Evolutionary conservation across 1,140 invertebrate species (phyloP).

Genomic region (Chionoecetes opilio): DNA sequence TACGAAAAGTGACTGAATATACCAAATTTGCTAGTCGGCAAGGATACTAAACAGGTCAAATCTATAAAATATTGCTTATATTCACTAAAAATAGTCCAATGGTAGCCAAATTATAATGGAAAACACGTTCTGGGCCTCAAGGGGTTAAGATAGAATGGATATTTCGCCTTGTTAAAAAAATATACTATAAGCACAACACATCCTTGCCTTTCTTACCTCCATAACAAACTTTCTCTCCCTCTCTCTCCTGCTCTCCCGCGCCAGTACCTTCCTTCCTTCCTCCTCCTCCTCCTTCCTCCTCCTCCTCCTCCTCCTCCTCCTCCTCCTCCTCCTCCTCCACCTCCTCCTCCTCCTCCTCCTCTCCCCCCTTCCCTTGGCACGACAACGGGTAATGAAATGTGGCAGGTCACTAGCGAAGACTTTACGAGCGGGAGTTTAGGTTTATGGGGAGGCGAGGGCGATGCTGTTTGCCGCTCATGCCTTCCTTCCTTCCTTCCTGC

Average conservation of each 20-base stretch:
- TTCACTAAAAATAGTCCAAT: too few species aligned
- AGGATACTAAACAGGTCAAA: too few species aligned
- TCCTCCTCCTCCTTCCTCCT: neutral
- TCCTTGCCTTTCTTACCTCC: too few species aligned
- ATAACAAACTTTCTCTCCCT: neutral
- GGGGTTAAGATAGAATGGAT: too few species aligned
- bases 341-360: neutral
- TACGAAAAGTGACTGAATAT: too few species aligned
- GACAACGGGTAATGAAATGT: constrained; percentile 9
- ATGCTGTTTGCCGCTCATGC: neutral
- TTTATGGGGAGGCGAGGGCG: neutral
- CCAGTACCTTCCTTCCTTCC: neutral
- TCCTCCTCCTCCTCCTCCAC: neutral
- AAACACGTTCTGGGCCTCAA: too few species aligned
- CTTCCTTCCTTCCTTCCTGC: too few species aligned
- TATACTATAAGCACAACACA: too few species aligned
- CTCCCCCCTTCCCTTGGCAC: neutral
- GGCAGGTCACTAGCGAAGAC: neutral
- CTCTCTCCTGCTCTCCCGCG: neutral
- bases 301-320: neutral
- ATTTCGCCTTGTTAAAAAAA: too few species aligned
- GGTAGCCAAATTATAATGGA: too few species aligned
- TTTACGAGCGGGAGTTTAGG: neutral
- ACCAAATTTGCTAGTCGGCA: too few species aligned
- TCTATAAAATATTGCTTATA: too few species aligned